These are phyloP conservation scores for Pygathrix nemaeus DNA, from an alignment of 2,113 vertebrate genomes.

Conservation along the genomic window DNA sequence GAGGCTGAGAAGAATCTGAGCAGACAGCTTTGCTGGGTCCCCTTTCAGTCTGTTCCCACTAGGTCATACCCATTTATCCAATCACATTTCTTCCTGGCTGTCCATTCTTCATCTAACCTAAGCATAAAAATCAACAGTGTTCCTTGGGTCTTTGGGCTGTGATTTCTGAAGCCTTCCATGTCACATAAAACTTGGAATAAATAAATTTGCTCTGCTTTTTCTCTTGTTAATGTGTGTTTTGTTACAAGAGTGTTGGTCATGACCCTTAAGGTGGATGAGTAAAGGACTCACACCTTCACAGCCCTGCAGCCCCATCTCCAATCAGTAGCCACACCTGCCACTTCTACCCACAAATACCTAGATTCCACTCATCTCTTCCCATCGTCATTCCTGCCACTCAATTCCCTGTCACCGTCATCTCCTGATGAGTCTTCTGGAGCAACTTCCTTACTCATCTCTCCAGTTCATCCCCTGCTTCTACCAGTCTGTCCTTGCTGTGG, in stretches of 20 bases:
- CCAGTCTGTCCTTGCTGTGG: background rate
- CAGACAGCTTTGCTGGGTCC: background rate
- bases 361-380: background rate
- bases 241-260: background rate
- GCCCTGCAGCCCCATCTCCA: background rate
- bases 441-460: background rate
- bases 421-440: background rate
- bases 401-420: background rate
- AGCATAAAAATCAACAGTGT: background rate
- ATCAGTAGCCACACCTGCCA: background rate
- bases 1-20: background rate
- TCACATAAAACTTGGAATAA: background rate
- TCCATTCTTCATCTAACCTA: background rate
- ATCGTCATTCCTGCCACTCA: no score
- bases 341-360: no score
- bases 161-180: background rate
- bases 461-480: background rate
- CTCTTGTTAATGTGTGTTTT: background rate
- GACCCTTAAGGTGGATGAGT: background rate
- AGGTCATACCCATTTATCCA: background rate
- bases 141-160: background rate
- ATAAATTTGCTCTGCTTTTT: background rate
- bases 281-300: background rate
- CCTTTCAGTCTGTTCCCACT: background rate
- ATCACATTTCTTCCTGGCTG: background rate